phyloP scores from a whole-genome alignment of 2,888 invertebrate genomes.

The Sminthurinus aureus region DNA sequence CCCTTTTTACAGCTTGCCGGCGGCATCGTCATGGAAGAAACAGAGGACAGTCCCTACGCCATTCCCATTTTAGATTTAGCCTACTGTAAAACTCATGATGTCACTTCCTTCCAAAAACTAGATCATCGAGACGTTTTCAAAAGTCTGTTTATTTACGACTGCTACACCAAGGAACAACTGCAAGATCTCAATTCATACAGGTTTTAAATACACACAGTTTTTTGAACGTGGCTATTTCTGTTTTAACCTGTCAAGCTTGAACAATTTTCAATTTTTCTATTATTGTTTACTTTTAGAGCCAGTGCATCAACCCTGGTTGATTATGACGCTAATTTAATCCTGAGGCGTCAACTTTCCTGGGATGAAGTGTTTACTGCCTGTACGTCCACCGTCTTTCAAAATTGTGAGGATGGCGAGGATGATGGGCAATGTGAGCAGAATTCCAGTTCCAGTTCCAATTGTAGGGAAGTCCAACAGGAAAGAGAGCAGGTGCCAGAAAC shows the following conservation, averaged over 20 bases:
- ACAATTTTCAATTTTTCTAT: too few species aligned
- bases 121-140: background rate
- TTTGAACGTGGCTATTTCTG: too few species aligned
- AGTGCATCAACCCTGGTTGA: background rate
- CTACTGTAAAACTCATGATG: background rate
- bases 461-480: too few species aligned
- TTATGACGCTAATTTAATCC: background rate
- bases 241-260: too few species aligned
- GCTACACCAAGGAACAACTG: background rate
- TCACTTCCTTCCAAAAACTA: background rate
- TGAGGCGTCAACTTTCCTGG: background rate
- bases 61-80: background rate
- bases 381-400: background rate
- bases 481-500: too few species aligned
- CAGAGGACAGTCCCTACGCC: background rate
- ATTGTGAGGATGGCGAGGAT: background rate
- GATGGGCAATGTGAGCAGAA: too few species aligned
- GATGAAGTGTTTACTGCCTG: background rate
- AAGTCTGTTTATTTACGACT: background rate
- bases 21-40: background rate
- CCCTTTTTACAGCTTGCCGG: background rate
- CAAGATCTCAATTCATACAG: background rate
- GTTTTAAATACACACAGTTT: background rate
- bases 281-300: background rate
- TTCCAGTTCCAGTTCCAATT: too few species aligned